Evolutionary conservation across 2,797 vertebrate genomes (phyloP), one percentile per base, ranked within the genome.

Genomic region (Helicolenus hilgendorfi): DNA sequence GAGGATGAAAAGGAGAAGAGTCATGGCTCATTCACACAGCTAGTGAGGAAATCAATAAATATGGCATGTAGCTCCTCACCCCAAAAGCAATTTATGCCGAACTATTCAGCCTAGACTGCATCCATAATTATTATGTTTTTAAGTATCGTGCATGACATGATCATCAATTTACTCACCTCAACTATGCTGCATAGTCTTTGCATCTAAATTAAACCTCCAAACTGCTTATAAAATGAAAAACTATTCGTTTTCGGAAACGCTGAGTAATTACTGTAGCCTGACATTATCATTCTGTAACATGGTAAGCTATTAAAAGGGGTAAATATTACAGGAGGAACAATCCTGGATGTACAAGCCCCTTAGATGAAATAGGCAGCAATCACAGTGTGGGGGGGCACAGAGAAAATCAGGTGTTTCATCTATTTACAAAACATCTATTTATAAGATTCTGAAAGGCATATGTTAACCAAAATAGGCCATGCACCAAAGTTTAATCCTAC

Each of bases 11-110:
- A 70, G 35, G 13, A 36, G 9, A 18, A 49, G 7, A 59, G 69
- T 26, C 26, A 36, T 15, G 56, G 53, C 64, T 83, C 41, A 49
- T 82, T 83, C 71, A 8, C 35, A 65, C 35, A 55, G 53, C 62
- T 64, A 69, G 8, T 79, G 59, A 86, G 55, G 60, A 72, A 80
- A 78, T 79, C 2, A 71, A 45, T 45, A 72, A 53, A 55, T 53
- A 36, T 79, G 14, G 1, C 33, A 45, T 36, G 7, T 33, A 15
- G 41, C 9, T 70, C 10, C 60, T 62, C 58, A 70, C 2, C n/a
- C 13, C 13, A 1, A 67, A 60, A 8, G 14, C 20, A 79, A 36
- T 56, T 72, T 13, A 63, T 26, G 65, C 3, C 14, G 29, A 35
- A 72, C 49, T 36, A 6, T 38, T 7, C 14, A 11, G 26, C 29